A percentile compares a stretch with the other conserved stretches of the same genome.
Conservation (phyloP, 1,140 invertebrate species). For the Lepeophtheirus salmonis region DNA sequence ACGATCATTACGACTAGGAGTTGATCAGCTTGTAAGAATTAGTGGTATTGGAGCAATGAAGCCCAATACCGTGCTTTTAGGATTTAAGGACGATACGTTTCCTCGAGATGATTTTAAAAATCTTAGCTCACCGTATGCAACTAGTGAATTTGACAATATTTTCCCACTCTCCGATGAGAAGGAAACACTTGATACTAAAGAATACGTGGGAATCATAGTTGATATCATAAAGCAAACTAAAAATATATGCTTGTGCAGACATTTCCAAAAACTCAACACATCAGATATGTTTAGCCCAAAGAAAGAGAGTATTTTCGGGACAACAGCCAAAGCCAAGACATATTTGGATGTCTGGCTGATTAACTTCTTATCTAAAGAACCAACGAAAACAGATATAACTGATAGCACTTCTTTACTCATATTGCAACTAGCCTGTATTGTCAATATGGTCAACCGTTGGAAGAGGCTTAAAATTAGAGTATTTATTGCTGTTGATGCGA, state of each 20-base stretch:
- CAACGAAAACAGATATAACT: constrained; percentile 44
- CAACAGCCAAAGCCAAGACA: constrained; percentile 25
- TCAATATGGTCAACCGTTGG: constrained; percentile 76
- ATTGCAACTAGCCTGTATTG: constrained; percentile 87
- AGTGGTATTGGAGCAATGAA: constrained; percentile 97
- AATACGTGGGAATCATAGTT: constrained; percentile 74
- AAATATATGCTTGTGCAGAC: constrained; percentile 77
- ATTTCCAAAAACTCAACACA: constrained; percentile 63
- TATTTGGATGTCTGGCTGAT: constrained; percentile 96
- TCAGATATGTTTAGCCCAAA: constrained; percentile 20
- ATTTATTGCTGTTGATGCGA: constrained; percentile 41
- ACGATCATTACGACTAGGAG: constrained; percentile 57
- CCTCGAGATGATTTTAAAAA: constrained; percentile 26
- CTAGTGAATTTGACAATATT: constrained; percentile 6
- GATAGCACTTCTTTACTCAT: constrained; percentile 78
- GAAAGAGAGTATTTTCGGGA: constrained; percentile 12
- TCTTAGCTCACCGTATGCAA: constrained; percentile 9
- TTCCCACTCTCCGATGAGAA: neutral
- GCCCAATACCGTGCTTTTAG: constrained; percentile 78
- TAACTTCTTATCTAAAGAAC: constrained; percentile 56
- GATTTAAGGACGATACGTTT: constrained; percentile 35
- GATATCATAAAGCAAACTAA: constrained; percentile 79
- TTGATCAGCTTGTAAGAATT: constrained; percentile 74
- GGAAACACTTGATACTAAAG: constrained; percentile 25
- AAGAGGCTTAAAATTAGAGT: constrained; percentile 58